These are phyloP conservation scores for Pao palembangensis DNA, from an alignment of 2,113 vertebrate genomes.

Conservation along the genomic window DNA sequence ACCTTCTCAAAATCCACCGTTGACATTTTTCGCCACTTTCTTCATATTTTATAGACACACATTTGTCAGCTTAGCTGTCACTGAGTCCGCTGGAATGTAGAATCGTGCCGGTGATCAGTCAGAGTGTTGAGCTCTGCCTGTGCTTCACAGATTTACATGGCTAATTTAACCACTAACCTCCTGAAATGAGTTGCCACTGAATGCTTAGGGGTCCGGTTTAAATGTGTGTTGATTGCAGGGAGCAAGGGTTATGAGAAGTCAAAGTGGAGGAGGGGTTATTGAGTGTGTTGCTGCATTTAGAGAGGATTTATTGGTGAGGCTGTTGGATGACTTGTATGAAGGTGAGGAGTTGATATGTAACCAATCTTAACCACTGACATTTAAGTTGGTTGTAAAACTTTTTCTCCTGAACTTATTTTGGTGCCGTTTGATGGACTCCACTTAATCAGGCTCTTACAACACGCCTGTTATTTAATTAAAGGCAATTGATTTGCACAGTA, in stretches of 20 bases:
- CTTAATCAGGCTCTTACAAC: neutral
- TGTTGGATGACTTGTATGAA: neutral
- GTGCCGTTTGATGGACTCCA: too few relatives aligned
- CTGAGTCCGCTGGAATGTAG: conserved; percentile 9
- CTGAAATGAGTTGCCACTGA: conserved; percentile 72
- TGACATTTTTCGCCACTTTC: conserved; percentile 36
- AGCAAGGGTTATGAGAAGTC: conserved; percentile 62
- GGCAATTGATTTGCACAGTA: neutral
- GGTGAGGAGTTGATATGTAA: too few relatives aligned
- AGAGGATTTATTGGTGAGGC: neutral
- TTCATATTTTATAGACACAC: conserved; percentile 29
- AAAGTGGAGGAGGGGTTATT: conserved; percentile 40
- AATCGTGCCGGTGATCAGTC: conserved; percentile 74
- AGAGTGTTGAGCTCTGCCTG: conserved; percentile 59
- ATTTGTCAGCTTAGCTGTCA: conserved; percentile 45
- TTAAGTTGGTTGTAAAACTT: too few relatives aligned
- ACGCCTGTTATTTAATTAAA: neutral
- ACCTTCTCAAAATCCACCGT: conserved; percentile 43
- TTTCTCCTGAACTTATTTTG: too few relatives aligned
- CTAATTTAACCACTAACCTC: conserved; percentile 81
- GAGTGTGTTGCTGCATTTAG: neutral
- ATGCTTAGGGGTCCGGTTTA: conserved; percentile 75
- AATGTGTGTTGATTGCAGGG: conserved; percentile 46
- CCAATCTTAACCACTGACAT: too few relatives aligned
- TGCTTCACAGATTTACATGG: conserved; percentile 76